These are phyloP conservation scores for Nematostella vectensis DNA, from an alignment of 92 coral and sea anemone genomes.

Conservation along the genomic window DNA sequence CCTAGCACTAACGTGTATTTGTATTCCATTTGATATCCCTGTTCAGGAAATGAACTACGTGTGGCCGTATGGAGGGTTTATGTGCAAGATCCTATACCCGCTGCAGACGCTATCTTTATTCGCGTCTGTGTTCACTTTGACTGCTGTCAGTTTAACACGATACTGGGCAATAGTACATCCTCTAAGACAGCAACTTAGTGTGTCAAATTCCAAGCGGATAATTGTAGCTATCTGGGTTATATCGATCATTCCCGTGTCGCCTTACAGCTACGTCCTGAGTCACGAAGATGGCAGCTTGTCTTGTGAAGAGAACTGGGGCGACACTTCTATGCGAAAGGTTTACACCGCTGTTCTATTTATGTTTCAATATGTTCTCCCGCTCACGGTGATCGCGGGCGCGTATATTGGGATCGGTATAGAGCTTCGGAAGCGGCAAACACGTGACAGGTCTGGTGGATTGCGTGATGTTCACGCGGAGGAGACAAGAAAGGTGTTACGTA, in stretches of 20 bases:
- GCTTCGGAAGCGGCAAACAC: constrained; percentile 44
- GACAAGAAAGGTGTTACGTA: constrained; percentile 75
- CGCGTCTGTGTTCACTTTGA: constrained; percentile 85
- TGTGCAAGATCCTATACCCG: constrained; percentile 85
- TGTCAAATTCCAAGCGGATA: constrained; percentile 47
- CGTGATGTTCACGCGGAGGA: constrained; percentile 55
- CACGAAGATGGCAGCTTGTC: constrained; percentile 18
- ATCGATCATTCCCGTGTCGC: constrained; percentile 67
- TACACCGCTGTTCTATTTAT: constrained; percentile 70
- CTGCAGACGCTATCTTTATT: constrained; percentile 79
- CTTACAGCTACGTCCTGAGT: constrained; percentile 57
- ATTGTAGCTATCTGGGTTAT: constrained; percentile 62
- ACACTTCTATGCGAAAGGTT: constrained; percentile 33
- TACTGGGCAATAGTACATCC: constrained; percentile 94
- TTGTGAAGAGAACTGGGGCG: constrained; percentile 67
- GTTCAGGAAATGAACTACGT: constrained; percentile 74
- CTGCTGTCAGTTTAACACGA: constrained; percentile 85
- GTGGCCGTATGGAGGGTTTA: constrained; percentile 95
- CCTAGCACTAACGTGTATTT: constrained; percentile 70
- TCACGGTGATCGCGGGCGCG: constrained; percentile 50
- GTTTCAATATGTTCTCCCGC: constrained; percentile 59
- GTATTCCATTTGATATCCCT: constrained; percentile 96
- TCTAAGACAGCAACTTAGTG: constrained; percentile 63
- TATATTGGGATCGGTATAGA: constrained; percentile 70
- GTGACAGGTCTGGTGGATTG: constrained; percentile 33